These are phyloP conservation scores for Chironomus striatipennis DNA, from an alignment of 1,140 invertebrate genomes.

Conservation along the genomic window DNA sequence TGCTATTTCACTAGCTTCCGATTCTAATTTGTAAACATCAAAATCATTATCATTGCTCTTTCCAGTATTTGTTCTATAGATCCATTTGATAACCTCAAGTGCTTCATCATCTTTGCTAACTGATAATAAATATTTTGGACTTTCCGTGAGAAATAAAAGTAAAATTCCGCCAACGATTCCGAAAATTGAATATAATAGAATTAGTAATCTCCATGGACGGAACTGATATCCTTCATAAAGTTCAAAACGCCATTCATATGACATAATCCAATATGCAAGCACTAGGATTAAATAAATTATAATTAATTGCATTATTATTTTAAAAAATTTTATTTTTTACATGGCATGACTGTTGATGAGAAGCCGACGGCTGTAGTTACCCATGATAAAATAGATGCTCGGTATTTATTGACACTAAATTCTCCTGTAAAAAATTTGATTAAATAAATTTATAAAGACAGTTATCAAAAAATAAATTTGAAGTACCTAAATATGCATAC, in stretches of 20 bases:
- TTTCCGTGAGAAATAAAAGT: not conserved
- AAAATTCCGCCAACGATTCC: not conserved
- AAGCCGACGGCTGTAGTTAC: constrained; percentile 24
- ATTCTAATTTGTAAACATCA: not conserved
- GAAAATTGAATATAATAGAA: not conserved
- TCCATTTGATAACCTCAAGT: not conserved
- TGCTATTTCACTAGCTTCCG: not conserved
- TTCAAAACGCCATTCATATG: not conserved
- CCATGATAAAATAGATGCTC: constrained; percentile 31
- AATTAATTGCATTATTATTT: not conserved
- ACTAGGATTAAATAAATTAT: not conserved
- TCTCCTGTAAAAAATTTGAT: no score
- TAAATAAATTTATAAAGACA: no score
- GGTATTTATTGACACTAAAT: constrained; percentile 44
- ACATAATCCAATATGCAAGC: not conserved
- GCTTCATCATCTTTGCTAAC: not conserved
- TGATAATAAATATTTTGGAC: not conserved
- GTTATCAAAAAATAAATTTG: no score
- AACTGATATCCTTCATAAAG: not conserved
- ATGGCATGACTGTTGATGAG: constrained; percentile 1
- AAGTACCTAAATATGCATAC: constrained; percentile 47
- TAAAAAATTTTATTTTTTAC: not conserved
- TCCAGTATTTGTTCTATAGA: not conserved
- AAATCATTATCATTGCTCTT: not conserved
- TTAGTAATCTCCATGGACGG: not conserved